Conservation (phyloP, 2,888 invertebrate species). For the Teinopalpus imperialis region DNA sequence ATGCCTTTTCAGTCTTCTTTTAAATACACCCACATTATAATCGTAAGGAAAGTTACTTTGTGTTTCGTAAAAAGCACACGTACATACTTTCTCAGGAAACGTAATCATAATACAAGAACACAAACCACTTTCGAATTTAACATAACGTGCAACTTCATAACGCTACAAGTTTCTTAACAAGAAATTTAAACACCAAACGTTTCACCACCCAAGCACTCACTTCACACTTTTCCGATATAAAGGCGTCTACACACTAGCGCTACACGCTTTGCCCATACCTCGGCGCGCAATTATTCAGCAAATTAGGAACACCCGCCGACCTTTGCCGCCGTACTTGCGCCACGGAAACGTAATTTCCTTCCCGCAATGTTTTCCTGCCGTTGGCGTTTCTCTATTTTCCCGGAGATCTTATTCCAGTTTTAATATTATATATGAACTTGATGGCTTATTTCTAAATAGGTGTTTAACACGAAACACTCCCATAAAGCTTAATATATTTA, state of each 20-base stretch:
- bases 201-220: not conserved
- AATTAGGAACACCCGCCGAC: conserved; percentile 54
- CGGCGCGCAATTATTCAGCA: conserved; percentile 55
- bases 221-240: conserved; percentile 9
- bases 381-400: conserved; percentile 28
- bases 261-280: not conserved
- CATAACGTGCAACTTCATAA: no score
- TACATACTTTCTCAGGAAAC: no score
- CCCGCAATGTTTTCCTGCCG: conserved; percentile 57
- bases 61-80: no score
- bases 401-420: not conserved
- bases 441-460: no score
- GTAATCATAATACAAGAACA: no score
- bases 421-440: not conserved
- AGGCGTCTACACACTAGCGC: not conserved
- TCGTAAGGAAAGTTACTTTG: no score
- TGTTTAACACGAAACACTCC: no score
- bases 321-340: conserved; percentile 40
- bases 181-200: conserved; percentile 11
- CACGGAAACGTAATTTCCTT: conserved; percentile 54
- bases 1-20: no score
- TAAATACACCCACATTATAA: no score
- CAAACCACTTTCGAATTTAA: conserved; percentile 10
- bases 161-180: conserved; percentile 1
- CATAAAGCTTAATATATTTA: no score